Evolutionary conservation across 2,888 invertebrate species (phyloP), one percentile per base, ranked within the genome.

Genomic region (Lamellibrachia columna): DNA sequence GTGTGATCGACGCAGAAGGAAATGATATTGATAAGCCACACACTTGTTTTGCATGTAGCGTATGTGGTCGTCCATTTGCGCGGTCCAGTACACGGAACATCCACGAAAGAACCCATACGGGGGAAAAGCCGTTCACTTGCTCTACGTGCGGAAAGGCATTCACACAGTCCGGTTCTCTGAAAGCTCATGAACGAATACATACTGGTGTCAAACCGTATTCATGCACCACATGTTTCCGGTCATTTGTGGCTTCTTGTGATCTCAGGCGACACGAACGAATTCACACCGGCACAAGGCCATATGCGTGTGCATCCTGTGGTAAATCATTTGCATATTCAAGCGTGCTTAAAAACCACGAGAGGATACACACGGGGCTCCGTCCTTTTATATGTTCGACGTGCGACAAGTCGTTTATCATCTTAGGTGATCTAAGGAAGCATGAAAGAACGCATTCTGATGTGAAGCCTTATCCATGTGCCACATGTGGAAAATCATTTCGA

Each of bases 321-420:
- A 75, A 75, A 75, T 75, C 75, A n/a, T 75, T 75, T 75, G 75
- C 15, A 22, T 75, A 75, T 75, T 75, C 75, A 75, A 75, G 75
- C 22, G 75, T 75, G 22, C 91, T 91, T 52, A 91, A n/a, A 53
- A 53, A 91, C 91, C 91, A 91, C 40, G 91, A 91, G 53, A 91
- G 22, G 52, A 91, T 91, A 4, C 91, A 91, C 40, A 28, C 91
- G 15, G 91, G 91, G 40, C 40, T 91, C 3, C 28, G 91, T 52
- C 91, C 91, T 52, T 91, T 28, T n/a, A 91, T 52, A 91, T 91
- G 91, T 28, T 7, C 9, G 52, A 53, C 52, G 53, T 91, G 91
- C 22, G 22, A 91, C 91, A 91, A 91, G 91, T 52, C 52, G 3
- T 91, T 91, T 40, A 52, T 53, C 15, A 22, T n/a, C 4, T 11